Base-by-base conservation (phyloP, 2,113 vertebrate genomes). In the Cochlearius cochlearius region DNA sequence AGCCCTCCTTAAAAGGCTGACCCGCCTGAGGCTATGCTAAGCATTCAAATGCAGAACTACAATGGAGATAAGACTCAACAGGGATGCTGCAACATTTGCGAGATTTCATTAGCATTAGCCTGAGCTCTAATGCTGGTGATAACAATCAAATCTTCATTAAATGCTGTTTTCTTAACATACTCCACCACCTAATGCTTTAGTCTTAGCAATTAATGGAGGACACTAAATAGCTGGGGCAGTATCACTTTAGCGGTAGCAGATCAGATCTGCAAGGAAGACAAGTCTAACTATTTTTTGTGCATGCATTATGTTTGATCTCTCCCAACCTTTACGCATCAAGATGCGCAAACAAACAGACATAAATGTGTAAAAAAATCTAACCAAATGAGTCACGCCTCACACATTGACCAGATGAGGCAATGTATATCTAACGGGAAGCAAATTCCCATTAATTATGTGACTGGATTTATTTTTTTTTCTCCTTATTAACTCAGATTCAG, bases 61-160 rank as follows among this genome's bases (percentile, higher is more conserved):
- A 88, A 71, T 7, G 56, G 85, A 96, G 73, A 86, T 76, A 78
- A 91, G 63, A 94, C 72, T 96, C 92, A 90, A 80, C 91, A 73
- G 97, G 92, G 90, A 96, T 45, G 77, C 93, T 96, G 72, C 64
- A 88, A 58, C 78, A 49, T 83, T 94, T 81, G 43, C 25, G 88
- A 94, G 84, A 94, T 30, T 97, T 93, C 71, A 96, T 94, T 88
- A 92, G 59, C 90, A 93, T 91, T 81, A 94, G 96, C 71, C 66
- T 8, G 23, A 92, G 94, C 77, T 90, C 89, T 96, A 91, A 95
- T 59, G 92, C 52, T 83, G 56, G 76, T n/a, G 92, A 89, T 90
- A 96, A 94, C 53, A 92, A 92, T 96, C 91, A 94, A 71, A 90
- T 74, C 76, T 86, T 76, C 95, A 94, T 86, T 79, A 96, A 97